These are phyloP conservation scores for Caenorhabditis afra DNA, from an alignment of 2,888 invertebrate species.

Conservation along the genomic window DNA sequence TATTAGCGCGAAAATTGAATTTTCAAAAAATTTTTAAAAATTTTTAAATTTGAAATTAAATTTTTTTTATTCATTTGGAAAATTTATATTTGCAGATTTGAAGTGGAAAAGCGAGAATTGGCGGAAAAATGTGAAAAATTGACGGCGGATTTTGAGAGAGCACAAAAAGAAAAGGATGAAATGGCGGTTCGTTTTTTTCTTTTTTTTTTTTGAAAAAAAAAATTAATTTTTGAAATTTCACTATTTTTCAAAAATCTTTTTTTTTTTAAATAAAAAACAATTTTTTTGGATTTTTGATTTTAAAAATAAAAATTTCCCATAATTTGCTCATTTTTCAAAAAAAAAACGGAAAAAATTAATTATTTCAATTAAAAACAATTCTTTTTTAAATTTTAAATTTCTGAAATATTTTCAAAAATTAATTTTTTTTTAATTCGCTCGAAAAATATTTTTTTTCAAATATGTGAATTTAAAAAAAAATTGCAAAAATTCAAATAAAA, in stretches of 20 bases:
- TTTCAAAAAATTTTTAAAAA: no score
- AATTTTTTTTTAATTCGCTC: background rate
- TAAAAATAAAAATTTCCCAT: background rate
- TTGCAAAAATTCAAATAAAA: no score
- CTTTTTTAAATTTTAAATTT: background rate
- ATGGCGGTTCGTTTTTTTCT: slow-evolving; percentile 33
- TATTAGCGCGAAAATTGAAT: no score
- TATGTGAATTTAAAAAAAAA: no score
- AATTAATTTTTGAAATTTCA: no score
- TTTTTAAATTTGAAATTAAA: background rate
- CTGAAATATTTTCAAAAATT: background rate
- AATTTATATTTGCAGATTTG: slow-evolving; percentile 52
- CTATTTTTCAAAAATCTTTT: no score
- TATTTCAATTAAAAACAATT: background rate
- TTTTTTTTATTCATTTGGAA: slow-evolving; percentile 1
- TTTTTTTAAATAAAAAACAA: slow-evolving; percentile 1
- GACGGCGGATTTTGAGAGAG: slow-evolving; percentile 27
- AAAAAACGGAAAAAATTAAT: no score
- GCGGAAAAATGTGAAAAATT: slow-evolving; percentile 50
- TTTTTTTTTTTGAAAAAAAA: slow-evolving; percentile 7
- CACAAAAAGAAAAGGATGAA: slow-evolving; percentile 43
- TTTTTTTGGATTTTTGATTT: background rate
- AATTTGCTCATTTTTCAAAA: no score
- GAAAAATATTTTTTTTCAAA: no score
- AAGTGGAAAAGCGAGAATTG: slow-evolving; percentile 36